These are phyloP conservation scores for Xestia c-nigrum DNA, from an alignment of 2,888 invertebrate genomes.

Conservation along the genomic window DNA sequence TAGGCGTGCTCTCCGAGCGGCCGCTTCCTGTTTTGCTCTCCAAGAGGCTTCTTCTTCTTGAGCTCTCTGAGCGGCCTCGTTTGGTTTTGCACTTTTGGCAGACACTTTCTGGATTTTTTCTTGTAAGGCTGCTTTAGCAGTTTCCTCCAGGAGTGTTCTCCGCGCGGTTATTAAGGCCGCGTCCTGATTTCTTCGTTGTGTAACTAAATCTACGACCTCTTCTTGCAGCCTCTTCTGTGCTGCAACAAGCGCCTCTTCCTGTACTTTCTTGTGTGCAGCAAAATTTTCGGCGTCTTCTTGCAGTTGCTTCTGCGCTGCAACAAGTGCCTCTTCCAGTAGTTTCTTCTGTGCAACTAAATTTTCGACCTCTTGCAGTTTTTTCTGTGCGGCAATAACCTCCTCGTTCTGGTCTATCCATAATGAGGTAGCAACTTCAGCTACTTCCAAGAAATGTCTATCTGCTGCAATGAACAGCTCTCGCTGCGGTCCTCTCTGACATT, in stretches of 20 bases:
- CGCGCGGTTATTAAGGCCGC: not conserved
- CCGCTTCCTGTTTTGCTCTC: not conserved
- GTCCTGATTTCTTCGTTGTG: not conserved
- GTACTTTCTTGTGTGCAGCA: not conserved
- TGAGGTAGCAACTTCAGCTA: not conserved
- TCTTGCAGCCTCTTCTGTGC: not conserved
- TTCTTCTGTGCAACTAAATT: not conserved
- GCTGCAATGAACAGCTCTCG: not conserved
- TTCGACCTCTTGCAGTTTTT: not conserved
- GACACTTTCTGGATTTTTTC: not conserved
- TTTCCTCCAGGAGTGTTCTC: not conserved
- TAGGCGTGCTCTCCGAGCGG: not conserved
- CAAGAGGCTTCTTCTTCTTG: not conserved
- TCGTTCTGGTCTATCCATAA: not conserved
- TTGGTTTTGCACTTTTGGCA: not conserved
- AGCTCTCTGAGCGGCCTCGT: not conserved
- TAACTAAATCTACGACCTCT: not conserved
- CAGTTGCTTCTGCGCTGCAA: not conserved
- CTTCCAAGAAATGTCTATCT: not conserved
- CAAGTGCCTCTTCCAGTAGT: not conserved
- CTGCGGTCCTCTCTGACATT: not conserved
- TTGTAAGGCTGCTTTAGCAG: no score
- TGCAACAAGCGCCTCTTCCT: not conserved
- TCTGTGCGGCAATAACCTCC: not conserved
- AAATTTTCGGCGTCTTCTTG: not conserved